Evolutionary conservation across 2,888 invertebrate species (phyloP).

Genomic region (Tetragonula carbonaria): DNA sequence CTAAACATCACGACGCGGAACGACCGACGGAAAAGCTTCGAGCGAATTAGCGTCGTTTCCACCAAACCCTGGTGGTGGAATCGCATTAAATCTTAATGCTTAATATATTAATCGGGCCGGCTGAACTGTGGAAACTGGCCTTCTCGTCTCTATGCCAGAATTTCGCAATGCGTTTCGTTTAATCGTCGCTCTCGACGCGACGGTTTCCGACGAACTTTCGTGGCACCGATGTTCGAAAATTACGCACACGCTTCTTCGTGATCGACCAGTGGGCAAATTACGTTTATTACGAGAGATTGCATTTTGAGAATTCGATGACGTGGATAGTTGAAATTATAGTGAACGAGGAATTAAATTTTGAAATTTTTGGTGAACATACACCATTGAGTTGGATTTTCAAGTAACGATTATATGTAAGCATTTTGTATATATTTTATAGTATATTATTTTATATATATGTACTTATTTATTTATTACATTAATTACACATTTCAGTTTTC

Average conservation of each 20-base stretch:
- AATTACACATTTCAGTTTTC: no score
- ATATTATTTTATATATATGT: no score
- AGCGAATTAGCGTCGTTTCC: slow-evolving; percentile 42
- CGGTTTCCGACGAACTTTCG: neutral
- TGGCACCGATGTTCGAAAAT: neutral
- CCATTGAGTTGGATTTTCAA: no score
- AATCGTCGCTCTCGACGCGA: no score
- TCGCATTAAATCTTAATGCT: slow-evolving; percentile 50
- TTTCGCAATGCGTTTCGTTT: slow-evolving; percentile 16
- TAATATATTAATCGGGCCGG: slow-evolving; percentile 46
- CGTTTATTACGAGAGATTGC: neutral
- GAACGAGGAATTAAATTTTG: neutral
- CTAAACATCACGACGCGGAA: slow-evolving; percentile 35
- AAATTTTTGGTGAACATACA: no score
- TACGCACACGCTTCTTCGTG: neutral
- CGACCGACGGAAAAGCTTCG: slow-evolving; percentile 26
- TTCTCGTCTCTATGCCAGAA: slow-evolving; percentile 3
- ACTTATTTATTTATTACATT: no score
- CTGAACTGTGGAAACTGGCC: slow-evolving; percentile 20
- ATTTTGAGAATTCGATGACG: neutral
- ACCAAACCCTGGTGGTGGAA: neutral
- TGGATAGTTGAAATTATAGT: no score
- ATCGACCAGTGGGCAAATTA: neutral
- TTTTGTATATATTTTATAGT: no score
- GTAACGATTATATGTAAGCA: no score